Percentiles rank a stretch among this genome's conserved stretches.
Conservation (phyloP, 2,113 vertebrate species). For the Chaetorhynchus papuensis region DNA sequence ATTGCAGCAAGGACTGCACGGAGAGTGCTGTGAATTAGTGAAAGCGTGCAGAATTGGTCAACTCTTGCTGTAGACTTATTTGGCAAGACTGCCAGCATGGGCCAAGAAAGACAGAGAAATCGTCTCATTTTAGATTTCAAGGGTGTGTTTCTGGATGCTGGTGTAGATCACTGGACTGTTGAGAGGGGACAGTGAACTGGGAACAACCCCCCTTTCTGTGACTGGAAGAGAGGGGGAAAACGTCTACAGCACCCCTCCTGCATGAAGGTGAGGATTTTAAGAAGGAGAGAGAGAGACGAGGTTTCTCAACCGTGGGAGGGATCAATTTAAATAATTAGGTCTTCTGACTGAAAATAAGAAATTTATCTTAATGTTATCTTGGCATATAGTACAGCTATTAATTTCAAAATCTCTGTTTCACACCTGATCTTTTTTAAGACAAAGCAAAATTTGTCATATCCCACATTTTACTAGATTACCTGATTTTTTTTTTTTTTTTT, state of each 20-base stretch:
- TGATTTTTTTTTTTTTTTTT: neutral
- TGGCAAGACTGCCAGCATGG: neutral
- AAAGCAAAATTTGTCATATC: neutral
- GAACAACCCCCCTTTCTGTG: neutral
- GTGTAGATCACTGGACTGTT: neutral
- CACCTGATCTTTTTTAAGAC: neutral
- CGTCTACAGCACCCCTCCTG: accelerated
- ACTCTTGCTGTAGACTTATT: neutral
- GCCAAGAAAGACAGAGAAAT: neutral
- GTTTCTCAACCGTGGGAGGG: neutral
- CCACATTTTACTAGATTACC: neutral
- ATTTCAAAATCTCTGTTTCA: neutral
- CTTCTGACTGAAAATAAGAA: neutral
- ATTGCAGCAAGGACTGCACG: neutral
- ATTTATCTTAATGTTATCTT: neutral
- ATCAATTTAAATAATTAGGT: neutral
- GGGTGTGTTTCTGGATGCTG: neutral
- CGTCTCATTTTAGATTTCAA: neutral
- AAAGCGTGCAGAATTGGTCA: neutral
- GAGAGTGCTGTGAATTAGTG: neutral
- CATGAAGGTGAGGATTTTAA: neutral
- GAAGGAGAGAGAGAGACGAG: neutral
- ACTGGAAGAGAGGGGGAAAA: neutral
- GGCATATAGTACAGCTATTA: neutral
- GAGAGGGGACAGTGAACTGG: neutral